Percentiles rank a stretch among this genome's conserved stretches.
Evolutionary conservation across 2,888 invertebrate genomes (phyloP).

Genomic region (Drosophila atripex): DNA sequence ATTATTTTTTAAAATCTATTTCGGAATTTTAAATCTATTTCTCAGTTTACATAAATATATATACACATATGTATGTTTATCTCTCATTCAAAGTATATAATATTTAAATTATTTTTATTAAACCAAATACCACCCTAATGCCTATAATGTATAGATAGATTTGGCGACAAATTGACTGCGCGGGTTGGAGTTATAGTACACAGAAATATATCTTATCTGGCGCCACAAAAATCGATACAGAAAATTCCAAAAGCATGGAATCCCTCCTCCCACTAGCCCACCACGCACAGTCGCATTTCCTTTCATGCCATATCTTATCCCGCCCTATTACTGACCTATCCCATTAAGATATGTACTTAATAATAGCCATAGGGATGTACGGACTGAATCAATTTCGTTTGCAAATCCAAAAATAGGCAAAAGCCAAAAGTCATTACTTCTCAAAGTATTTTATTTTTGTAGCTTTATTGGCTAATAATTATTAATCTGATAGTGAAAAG

Average conservation of each 20-base stretch:
- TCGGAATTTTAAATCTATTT: no score
- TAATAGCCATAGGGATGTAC: slow-evolving; percentile 19
- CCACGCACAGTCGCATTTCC: not conserved
- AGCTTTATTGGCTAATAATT: slow-evolving; percentile 4
- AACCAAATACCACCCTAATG: slow-evolving; percentile 17
- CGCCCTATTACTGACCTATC: slow-evolving; percentile 31
- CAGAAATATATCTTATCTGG: slow-evolving; percentile 39
- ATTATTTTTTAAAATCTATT: no score
- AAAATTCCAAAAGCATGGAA: not conserved
- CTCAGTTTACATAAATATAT: no score
- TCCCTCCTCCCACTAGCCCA: not conserved
- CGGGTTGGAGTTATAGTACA: slow-evolving; percentile 21
- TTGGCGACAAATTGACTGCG: slow-evolving; percentile 40
- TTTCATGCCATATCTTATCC: slow-evolving; percentile 2
- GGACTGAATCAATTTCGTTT: no score
- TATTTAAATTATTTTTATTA: not conserved
- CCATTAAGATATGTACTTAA: slow-evolving; percentile 24
- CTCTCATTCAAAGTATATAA: no score
- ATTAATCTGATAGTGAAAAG: slow-evolving; percentile 11
- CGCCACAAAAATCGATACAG: slow-evolving; percentile 38
- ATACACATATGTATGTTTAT: no score
- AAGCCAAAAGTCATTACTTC: no score
- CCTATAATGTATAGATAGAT: slow-evolving; percentile 6
- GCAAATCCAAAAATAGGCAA: no score
- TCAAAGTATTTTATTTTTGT: no score